A percentile compares a stretch with the other conserved stretches of the same genome.
Conservation (phyloP, 2,797 vertebrate genomes). For the Hipposideros larvatus region DNA sequence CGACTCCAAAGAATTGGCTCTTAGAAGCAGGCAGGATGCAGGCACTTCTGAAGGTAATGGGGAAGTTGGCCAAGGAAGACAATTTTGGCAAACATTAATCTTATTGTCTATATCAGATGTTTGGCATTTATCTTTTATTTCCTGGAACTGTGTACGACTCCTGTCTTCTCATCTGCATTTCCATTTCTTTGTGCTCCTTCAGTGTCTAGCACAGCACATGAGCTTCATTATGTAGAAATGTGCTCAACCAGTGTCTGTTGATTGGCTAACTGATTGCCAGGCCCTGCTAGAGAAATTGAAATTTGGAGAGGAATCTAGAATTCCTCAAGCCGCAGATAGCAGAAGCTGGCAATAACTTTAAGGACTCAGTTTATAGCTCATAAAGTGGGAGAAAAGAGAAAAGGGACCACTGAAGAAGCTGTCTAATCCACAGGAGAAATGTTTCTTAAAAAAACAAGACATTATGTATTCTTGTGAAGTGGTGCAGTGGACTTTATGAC, state of each 20-base stretch:
- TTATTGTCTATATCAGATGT: not conserved
- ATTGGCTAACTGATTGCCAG: not conserved
- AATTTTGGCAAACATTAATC: not conserved
- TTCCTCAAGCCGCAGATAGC: not conserved
- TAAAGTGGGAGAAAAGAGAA: not conserved
- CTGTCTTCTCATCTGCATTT: not conserved
- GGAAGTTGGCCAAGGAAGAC: not conserved
- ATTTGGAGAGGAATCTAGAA: not conserved
- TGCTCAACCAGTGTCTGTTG: not conserved
- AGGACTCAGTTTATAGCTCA: not conserved
- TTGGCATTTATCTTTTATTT: not conserved
- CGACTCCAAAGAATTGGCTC: not conserved
- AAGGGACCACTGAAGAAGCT: not conserved
- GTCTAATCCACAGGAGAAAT: not conserved
- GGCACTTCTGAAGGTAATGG: not conserved
- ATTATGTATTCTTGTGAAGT: rapidly evolving
- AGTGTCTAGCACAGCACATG: rapidly evolving
- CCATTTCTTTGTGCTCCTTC: not conserved
- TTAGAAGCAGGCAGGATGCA: not conserved
- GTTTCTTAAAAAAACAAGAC: rapidly evolving
- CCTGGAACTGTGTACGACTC: not conserved
- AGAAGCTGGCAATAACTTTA: not conserved
- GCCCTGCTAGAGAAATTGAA: not conserved
- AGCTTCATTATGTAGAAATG: rapidly evolving
- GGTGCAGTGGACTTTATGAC: rapidly evolving